Conservation (phyloP, 1,140 invertebrate species). For the Zeugodacus cucurbitae region DNA sequence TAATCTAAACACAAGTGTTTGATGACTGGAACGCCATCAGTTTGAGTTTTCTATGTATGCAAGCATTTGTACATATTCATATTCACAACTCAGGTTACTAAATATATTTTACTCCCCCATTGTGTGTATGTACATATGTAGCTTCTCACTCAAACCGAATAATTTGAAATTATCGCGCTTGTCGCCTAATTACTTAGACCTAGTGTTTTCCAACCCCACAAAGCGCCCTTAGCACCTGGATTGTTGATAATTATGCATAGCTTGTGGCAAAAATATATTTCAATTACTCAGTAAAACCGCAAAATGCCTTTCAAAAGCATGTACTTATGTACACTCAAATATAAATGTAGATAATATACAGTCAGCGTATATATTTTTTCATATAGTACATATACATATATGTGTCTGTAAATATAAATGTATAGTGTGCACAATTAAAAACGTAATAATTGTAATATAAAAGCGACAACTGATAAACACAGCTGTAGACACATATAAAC, state of each 20-base stretch:
- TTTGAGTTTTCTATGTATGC: neutral
- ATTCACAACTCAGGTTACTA: neutral
- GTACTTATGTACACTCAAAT: neutral
- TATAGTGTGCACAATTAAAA: neutral
- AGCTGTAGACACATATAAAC: neutral
- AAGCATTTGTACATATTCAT: neutral
- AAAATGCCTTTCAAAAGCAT: neutral
- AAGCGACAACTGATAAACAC: neutral
- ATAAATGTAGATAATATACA: neutral
- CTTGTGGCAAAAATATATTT: neutral
- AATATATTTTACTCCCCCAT: neutral
- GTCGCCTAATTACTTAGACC: neutral
- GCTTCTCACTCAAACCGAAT: neutral
- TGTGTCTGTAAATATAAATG: too few relatives aligned
- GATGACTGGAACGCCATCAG: neutral
- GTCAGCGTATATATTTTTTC: neutral
- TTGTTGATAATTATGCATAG: neutral
- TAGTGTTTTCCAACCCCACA: neutral
- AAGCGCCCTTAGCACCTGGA: neutral
- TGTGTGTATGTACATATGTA: neutral
- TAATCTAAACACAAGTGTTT: neutral
- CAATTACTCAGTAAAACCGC: neutral
- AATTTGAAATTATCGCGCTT: neutral
- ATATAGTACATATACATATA: neutral
- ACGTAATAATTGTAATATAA: conserved; percentile 1